Evolutionary conservation across 2,888 invertebrate genomes (phyloP).

Genomic region (Sericinus montela): DNA sequence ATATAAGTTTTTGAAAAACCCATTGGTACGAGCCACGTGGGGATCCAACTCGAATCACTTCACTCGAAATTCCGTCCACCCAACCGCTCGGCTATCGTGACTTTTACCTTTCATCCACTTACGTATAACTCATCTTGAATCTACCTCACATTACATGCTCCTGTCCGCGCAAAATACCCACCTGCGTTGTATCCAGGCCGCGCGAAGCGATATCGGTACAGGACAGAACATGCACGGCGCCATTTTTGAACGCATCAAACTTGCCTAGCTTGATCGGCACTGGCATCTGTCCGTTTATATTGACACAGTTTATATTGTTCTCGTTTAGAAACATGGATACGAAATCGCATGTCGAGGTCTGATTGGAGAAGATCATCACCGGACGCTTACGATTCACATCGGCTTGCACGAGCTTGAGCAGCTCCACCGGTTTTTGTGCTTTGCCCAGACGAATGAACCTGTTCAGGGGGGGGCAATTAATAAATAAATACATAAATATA

Average conservation of each 20-base stretch:
- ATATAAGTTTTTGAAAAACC: too few relatives aligned
- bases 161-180: constrained; percentile 58
- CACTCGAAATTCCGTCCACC: too few relatives aligned
- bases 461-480: constrained; percentile 10
- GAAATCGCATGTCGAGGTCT: constrained; percentile 87
- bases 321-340: constrained; percentile 88
- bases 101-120: too few relatives aligned
- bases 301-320: constrained; percentile 84
- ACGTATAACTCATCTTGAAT: too few relatives aligned
- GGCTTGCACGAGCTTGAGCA: constrained; percentile 84
- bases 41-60: too few relatives aligned
- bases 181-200: constrained; percentile 90
- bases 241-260: constrained; percentile 86
- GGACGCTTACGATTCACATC: constrained; percentile 80
- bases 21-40: too few relatives aligned
- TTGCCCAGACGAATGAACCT: constrained; percentile 86
- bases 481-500: too few relatives aligned
- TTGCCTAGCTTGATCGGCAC: constrained; percentile 82
- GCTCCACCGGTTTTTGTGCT: constrained; percentile 83
- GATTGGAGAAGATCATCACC: constrained; percentile 91
- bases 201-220: constrained; percentile 95
- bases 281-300: constrained; percentile 88
- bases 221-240: constrained; percentile 85
- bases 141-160: too few relatives aligned
- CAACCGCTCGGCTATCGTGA: too few relatives aligned